These are phyloP conservation scores for Bombus waltoni DNA, from an alignment of 1,140 invertebrate species.

Conservation along the genomic window DNA sequence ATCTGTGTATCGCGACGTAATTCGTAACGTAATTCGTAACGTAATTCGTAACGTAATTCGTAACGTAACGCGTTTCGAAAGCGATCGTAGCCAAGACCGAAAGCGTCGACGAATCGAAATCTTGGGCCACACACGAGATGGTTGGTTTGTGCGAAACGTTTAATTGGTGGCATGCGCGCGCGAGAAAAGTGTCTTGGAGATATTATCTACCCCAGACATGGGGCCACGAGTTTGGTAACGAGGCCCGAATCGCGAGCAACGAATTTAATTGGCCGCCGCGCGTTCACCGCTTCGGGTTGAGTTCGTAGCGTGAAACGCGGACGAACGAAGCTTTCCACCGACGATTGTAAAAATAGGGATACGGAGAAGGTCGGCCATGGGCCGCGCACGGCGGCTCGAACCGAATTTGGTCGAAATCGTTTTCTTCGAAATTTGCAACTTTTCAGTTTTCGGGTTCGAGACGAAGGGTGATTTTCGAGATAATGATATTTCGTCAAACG, in stretches of 20 bases:
- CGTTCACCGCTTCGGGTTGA: background rate
- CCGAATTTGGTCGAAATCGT: background rate
- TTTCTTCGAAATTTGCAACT: background rate
- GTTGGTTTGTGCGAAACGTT: constrained; percentile 17
- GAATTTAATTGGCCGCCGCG: constrained; percentile 24
- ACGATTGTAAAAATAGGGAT: background rate
- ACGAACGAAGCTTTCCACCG: background rate
- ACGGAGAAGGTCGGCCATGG: too few species aligned
- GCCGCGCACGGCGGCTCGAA: background rate
- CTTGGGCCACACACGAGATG: background rate
- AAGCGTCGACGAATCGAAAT: background rate
- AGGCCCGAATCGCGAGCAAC: constrained; percentile 24
- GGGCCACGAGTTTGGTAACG: constrained; percentile 3
- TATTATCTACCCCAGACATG: constrained; percentile 35
- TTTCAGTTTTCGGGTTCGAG: rapidly evolving
- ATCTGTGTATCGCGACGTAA: too few species aligned
- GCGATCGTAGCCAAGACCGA: background rate
- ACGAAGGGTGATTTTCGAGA: too few species aligned
- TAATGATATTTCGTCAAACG: background rate
- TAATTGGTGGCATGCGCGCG: background rate
- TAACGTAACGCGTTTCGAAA: too few species aligned
- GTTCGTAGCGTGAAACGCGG: background rate
- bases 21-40: too few species aligned
- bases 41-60: too few species aligned
- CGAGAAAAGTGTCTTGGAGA: background rate